Conservation (phyloP, 2,888 invertebrate species). For the Drosophila phalerata region DNA sequence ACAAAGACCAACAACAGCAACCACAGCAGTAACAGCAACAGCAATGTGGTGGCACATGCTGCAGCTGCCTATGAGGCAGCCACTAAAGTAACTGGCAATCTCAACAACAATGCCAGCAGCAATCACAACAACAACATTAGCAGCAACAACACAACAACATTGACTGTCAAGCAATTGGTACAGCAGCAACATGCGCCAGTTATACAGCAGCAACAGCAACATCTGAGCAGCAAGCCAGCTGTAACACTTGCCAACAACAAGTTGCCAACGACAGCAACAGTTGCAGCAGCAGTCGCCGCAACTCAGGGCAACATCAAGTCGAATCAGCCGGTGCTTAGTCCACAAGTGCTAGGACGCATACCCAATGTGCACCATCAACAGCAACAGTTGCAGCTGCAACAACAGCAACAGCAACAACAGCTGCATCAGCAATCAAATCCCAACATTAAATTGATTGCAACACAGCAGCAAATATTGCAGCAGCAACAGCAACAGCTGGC, state of each 20-base stretch:
- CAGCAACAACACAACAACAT: conserved; percentile 65
- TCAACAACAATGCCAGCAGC: conserved; percentile 52
- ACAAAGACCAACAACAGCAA: conserved; percentile 28
- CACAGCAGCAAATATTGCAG: conserved; percentile 80
- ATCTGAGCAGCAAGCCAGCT: conserved; percentile 63
- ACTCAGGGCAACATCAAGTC: conserved; percentile 54
- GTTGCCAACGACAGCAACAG: conserved; percentile 25
- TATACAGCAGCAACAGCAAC: conserved; percentile 84
- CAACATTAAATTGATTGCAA: conserved; percentile 82
- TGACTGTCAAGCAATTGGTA: conserved; percentile 82
- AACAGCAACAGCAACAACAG: conserved; percentile 52
- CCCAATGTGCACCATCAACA: conserved; percentile 73
- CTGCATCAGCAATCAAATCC: conserved; percentile 80
- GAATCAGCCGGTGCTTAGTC: conserved; percentile 58
- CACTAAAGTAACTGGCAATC: conserved; percentile 48
- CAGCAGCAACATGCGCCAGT: conserved; percentile 83
- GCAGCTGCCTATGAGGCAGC: conserved; percentile 76
- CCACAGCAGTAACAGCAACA: conserved; percentile 35
- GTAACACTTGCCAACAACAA: conserved; percentile 30
- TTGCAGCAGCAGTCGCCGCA: conserved; percentile 29
- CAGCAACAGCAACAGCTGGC: conserved; percentile 82
- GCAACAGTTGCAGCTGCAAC: conserved; percentile 53
- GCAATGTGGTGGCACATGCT: conserved; percentile 67
- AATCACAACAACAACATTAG: conserved; percentile 56
- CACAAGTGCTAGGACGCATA: conserved; percentile 77